Evolutionary conservation across 2,797 vertebrate genomes (phyloP).

Genomic region (Hydrolagus colliei): DNA sequence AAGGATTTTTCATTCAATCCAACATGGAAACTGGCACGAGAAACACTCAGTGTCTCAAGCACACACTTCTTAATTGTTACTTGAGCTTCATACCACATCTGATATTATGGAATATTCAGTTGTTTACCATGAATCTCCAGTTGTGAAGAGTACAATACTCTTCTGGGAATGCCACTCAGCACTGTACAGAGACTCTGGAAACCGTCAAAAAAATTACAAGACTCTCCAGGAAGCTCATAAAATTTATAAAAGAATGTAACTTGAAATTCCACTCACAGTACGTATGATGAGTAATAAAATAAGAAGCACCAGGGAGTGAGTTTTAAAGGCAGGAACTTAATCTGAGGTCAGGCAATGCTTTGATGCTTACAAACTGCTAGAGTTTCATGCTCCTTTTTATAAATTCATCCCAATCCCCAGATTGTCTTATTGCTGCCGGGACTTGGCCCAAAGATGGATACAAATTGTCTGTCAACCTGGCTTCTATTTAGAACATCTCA

Average conservation of each 20-base stretch:
- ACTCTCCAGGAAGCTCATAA: neutral
- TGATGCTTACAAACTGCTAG: neutral
- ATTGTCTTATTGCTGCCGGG: neutral
- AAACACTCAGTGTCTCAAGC: too few species aligned
- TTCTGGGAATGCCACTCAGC: neutral
- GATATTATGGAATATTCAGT: slow-evolving; percentile 2
- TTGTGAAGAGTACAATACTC: neutral
- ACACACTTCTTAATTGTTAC: neutral
- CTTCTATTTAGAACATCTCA: neutral
- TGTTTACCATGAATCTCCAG: neutral
- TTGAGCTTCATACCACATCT: neutral
- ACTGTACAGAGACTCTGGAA: neutral
- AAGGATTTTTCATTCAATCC: too few species aligned
- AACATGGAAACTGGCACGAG: too few species aligned
- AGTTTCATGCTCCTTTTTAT: neutral
- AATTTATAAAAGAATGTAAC: neutral
- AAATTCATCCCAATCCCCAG: neutral
- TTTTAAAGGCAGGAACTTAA: neutral
- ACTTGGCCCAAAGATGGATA: too few species aligned
- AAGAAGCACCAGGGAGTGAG: neutral
- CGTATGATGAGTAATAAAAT: neutral
- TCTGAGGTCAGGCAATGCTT: neutral
- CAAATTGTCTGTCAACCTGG: neutral
- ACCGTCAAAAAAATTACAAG: neutral
- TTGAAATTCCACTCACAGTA: neutral